A percentile compares a stretch with the other conserved stretches of the same genome.
phyloP scores from a whole-genome alignment of 2,797 vertebrate species.

The Trachops cirrhosus region DNA sequence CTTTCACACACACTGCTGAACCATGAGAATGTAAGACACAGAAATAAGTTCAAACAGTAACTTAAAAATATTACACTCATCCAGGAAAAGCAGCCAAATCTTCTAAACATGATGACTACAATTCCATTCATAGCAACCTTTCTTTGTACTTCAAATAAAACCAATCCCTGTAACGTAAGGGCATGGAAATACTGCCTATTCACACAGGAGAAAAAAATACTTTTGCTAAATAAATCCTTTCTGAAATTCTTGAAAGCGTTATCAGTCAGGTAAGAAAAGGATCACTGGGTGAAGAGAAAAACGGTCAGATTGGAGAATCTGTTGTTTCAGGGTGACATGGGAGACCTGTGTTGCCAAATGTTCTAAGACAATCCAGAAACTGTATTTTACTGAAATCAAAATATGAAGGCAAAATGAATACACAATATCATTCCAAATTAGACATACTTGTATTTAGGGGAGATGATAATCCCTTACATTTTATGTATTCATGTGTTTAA shows the following conservation, averaged over 20 bases:
- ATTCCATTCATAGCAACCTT: background rate
- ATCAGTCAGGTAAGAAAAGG: background rate
- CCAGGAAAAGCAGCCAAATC: background rate
- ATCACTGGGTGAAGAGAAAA: background rate
- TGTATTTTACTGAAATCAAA: constrained; percentile 4
- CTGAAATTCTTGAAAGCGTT: background rate
- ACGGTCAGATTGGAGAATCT: background rate
- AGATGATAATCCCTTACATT: background rate
- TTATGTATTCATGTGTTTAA: constrained; percentile 11
- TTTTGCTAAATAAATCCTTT: constrained; percentile 3
- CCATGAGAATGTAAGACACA: background rate
- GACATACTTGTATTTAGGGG: background rate
- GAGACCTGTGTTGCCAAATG: background rate
- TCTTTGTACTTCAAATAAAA: constrained; percentile 24
- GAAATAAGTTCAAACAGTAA: background rate
- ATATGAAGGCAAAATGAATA: background rate
- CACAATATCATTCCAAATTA: background rate
- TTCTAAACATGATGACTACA: background rate
- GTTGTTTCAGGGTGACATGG: background rate
- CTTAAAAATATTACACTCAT: background rate
- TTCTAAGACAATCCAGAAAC: constrained; percentile 6
- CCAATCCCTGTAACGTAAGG: background rate
- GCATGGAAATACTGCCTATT: background rate
- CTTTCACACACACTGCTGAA: background rate
- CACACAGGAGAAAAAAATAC: background rate